Conservation (phyloP, 2,888 invertebrate species). For the Diarsia rubi region DNA sequence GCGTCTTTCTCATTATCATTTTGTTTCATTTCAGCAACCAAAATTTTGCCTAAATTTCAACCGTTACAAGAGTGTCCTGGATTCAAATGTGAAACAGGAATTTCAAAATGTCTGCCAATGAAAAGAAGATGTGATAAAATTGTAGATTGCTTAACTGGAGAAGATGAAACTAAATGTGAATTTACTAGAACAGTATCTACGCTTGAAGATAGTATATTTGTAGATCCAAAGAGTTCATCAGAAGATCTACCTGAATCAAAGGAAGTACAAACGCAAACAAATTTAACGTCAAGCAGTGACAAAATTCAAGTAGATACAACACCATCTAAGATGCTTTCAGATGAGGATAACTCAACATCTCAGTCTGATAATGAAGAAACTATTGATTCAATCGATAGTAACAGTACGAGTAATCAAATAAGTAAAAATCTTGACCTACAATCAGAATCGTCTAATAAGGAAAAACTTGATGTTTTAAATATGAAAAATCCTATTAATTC, state of each 20-base stretch:
- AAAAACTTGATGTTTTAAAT: constrained; percentile 55
- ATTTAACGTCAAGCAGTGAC: background rate
- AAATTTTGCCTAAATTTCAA: constrained; percentile 83
- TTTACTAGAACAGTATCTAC: constrained; percentile 64
- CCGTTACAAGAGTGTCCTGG: constrained; percentile 94
- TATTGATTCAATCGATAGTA: constrained; percentile 1
- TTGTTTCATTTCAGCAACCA: constrained; percentile 82
- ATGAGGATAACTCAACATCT: background rate
- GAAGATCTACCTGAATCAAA: constrained; percentile 39
- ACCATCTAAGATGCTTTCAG: background rate
- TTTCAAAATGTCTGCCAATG: constrained; percentile 92
- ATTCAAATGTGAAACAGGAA: constrained; percentile 92
- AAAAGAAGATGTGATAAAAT: constrained; percentile 93
- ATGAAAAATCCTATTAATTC: background rate
- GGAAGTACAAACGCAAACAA: constrained; percentile 30
- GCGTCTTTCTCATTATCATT: background rate
- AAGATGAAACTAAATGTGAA: constrained; percentile 94
- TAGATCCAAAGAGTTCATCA: constrained; percentile 28
- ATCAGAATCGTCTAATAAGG: background rate
- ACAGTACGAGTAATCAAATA: background rate
- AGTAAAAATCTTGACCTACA: constrained; percentile 8
- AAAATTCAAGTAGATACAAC: background rate
- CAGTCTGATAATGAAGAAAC: background rate
- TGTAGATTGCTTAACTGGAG: constrained; percentile 94
- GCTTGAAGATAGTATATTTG: constrained; percentile 39